Percentiles rank a stretch among this genome's conserved stretches.
phyloP scores from a whole-genome alignment of 2,797 vertebrate species.

The Anguilla anguilla region DNA sequence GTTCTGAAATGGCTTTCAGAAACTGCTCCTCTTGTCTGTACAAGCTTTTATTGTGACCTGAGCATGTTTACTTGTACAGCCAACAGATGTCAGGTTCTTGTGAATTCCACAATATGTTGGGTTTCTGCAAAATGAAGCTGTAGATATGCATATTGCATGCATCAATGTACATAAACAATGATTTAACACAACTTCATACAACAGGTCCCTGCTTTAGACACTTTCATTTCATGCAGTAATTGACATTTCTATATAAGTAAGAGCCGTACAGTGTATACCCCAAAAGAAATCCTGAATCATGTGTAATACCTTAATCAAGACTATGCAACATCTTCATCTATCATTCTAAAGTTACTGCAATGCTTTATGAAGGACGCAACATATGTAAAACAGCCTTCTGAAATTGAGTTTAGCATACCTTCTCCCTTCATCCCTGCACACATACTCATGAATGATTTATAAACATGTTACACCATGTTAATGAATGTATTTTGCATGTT shows the following conservation, averaged over 20 bases:
- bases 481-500: not conserved
- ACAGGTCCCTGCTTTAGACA: not conserved
- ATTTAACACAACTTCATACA: not conserved
- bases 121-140: too few species aligned
- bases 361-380: not conserved
- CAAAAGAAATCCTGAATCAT: not conserved
- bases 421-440: not conserved
- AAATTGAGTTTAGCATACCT: not conserved
- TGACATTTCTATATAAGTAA: not conserved
- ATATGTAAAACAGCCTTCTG: not conserved
- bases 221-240: not conserved
- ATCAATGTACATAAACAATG: too few species aligned
- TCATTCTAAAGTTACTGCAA: not conserved
- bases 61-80: too few species aligned
- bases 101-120: too few species aligned
- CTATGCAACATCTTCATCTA: conserved; percentile 3
- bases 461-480: not conserved
- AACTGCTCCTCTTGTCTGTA: too few species aligned
- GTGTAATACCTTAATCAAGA: not conserved
- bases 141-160: too few species aligned
- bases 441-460: not conserved
- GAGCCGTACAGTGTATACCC: not conserved
- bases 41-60: too few species aligned
- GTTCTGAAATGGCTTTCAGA: too few species aligned
- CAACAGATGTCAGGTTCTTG: too few species aligned